These are phyloP conservation scores for Drosophila baimaii DNA, from an alignment of 1,140 invertebrate genomes.

Conservation along the genomic window DNA sequence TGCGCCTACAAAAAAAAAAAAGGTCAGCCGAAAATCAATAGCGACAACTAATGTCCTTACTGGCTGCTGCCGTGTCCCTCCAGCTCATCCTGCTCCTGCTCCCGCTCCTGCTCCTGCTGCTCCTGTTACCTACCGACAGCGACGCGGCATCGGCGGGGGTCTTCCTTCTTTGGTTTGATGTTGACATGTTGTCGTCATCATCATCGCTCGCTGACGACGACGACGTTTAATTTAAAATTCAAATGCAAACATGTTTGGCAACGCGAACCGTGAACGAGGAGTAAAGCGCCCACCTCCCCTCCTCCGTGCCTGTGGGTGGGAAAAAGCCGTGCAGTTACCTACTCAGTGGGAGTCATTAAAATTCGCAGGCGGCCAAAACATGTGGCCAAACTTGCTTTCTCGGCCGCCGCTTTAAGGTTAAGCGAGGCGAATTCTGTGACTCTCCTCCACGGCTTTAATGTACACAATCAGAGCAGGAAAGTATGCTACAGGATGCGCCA, in stretches of 20 bases:
- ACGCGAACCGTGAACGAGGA: conserved; percentile 35
- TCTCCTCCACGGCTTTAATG: conserved; percentile 30
- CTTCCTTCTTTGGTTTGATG: conserved; percentile 51
- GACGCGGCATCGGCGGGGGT: conserved; percentile 21
- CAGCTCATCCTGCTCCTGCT: background rate
- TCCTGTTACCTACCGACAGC: background rate
- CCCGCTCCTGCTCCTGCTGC: background rate
- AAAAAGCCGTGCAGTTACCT: conserved; percentile 14
- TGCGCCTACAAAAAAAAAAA: conserved; percentile 18
- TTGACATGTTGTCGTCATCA: conserved; percentile 62
- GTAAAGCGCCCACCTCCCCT: background rate
- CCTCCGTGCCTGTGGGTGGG: no score
- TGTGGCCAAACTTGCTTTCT: conserved; percentile 53
- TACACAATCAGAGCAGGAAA: conserved; percentile 75
- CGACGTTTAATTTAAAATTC: conserved; percentile 78
- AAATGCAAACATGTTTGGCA: conserved; percentile 76
- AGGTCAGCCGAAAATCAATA: conserved; percentile 75
- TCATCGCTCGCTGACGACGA: conserved; percentile 45
- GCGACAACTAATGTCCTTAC: conserved; percentile 40
- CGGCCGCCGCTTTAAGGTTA: conserved; percentile 54
- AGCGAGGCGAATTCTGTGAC: conserved; percentile 21
- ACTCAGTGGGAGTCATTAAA: conserved; percentile 60
- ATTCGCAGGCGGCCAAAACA: conserved; percentile 72
- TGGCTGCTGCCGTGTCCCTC: conserved; percentile 8
- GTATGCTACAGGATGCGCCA: conserved; percentile 64